Evolutionary conservation across 1,140 invertebrate genomes (phyloP).

Genomic region (Steinernema khuongi): DNA sequence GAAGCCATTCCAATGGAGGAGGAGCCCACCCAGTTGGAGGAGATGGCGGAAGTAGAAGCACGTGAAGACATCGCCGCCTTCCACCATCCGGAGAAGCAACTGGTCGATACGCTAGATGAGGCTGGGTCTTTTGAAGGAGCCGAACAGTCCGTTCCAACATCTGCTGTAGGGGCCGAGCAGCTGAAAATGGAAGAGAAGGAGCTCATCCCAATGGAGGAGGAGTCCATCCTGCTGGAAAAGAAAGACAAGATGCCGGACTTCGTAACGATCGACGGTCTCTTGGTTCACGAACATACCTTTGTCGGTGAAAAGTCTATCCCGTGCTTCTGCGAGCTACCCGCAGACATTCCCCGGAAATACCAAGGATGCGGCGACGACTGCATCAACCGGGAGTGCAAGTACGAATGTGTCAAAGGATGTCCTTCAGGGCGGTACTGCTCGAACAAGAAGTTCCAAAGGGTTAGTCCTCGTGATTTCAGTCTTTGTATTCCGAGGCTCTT

Average conservation of each 20-base stretch:
- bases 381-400: not conserved
- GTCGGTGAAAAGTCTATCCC: not conserved
- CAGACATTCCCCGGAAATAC: not conserved
- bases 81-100: too few relatives aligned
- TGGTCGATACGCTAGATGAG: too few relatives aligned
- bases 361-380: not conserved
- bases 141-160: too few relatives aligned
- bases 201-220: too few relatives aligned
- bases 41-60: too few relatives aligned
- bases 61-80: too few relatives aligned
- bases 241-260: not conserved
- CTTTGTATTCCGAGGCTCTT: conserved; percentile 1
- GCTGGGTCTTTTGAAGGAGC: too few relatives aligned
- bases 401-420: not conserved
- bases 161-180: too few relatives aligned
- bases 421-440: not conserved
- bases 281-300: conserved; percentile 4
- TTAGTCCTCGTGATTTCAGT: not conserved
- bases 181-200: too few relatives aligned
- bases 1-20: too few relatives aligned
- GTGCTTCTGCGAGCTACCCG: not conserved
- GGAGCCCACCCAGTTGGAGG: too few relatives aligned
- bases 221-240: too few relatives aligned
- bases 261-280: not conserved
- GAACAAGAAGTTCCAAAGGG: not conserved